Evolutionary conservation across 2,888 invertebrate species (phyloP).

Genomic region (Ephialtes manifestator): DNA sequence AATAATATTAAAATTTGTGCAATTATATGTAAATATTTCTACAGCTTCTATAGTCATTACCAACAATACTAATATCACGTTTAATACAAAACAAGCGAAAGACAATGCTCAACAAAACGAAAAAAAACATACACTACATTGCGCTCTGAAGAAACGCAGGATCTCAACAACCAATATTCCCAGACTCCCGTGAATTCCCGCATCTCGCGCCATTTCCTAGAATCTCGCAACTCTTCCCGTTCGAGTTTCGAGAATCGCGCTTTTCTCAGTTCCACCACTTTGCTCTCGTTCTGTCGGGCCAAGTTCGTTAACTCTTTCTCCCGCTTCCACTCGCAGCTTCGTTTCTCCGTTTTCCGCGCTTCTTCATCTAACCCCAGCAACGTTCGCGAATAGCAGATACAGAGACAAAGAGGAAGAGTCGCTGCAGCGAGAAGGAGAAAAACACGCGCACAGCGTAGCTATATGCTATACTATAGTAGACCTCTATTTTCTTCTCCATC

Average conservation of each 20-base stretch:
- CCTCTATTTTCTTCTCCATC: conserved; percentile 20
- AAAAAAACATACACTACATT: not conserved
- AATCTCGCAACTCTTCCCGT: conserved; percentile 42
- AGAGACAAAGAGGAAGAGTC: conserved; percentile 13
- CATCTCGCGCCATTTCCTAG: conserved; percentile 17
- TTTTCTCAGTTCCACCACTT: conserved; percentile 41
- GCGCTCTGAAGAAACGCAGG: not conserved
- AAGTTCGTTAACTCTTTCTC: conserved; percentile 49
- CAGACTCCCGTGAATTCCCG: not conserved
- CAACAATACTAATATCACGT: not conserved
- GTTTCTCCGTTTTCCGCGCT: conserved; percentile 38
- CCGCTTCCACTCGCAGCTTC: conserved; percentile 36
- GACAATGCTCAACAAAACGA: not conserved
- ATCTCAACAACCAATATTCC: conserved; percentile 19
- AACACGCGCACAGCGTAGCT: conserved; percentile 35
- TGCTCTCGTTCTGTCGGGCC: conserved; percentile 49
- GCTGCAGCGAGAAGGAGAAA: not conserved
- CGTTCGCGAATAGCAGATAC: conserved; percentile 31
- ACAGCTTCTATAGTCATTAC: not conserved
- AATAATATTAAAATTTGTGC: too few relatives aligned
- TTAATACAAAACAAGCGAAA: not conserved
- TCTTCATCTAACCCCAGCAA: conserved; percentile 43
- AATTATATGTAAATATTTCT: not conserved
- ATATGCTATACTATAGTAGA: not conserved
- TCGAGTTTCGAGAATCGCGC: conserved; percentile 52